Percentiles rank a stretch among this genome's conserved stretches.
These are phyloP conservation scores for Neolamprologus sp. DNA, from an alignment of 2,113 vertebrate genomes.

Conservation along the genomic window DNA sequence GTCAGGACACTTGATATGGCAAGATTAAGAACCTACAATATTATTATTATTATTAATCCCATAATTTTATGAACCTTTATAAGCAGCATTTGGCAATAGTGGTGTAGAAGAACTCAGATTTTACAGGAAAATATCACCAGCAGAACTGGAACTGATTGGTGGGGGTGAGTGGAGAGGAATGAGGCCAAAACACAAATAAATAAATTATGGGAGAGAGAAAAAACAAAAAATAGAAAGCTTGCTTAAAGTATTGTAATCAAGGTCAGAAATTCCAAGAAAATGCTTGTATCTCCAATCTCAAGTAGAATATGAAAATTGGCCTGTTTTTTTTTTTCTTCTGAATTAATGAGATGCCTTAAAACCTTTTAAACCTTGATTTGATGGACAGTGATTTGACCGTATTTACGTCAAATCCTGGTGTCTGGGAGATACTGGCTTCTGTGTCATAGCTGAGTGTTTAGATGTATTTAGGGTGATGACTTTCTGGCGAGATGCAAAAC, in stretches of 20 bases:
- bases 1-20: background rate
- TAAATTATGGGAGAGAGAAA: background rate
- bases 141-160: background rate
- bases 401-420: background rate
- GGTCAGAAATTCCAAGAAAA: background rate
- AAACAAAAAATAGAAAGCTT: background rate
- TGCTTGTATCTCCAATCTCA: background rate
- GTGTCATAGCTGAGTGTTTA: background rate
- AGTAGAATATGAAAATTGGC: background rate
- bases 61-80: background rate
- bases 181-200: background rate
- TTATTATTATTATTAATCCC: background rate
- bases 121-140: background rate
- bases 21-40: background rate
- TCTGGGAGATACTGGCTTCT: background rate
- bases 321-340: background rate
- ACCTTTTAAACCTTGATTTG: background rate
- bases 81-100: background rate
- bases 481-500: background rate
- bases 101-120: background rate
- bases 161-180: background rate
- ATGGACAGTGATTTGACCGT: background rate
- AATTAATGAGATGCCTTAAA: background rate
- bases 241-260: background rate
- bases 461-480: background rate